Evolutionary conservation across 2,888 invertebrate genomes (phyloP).

Genomic region (Myopa testacea): DNA sequence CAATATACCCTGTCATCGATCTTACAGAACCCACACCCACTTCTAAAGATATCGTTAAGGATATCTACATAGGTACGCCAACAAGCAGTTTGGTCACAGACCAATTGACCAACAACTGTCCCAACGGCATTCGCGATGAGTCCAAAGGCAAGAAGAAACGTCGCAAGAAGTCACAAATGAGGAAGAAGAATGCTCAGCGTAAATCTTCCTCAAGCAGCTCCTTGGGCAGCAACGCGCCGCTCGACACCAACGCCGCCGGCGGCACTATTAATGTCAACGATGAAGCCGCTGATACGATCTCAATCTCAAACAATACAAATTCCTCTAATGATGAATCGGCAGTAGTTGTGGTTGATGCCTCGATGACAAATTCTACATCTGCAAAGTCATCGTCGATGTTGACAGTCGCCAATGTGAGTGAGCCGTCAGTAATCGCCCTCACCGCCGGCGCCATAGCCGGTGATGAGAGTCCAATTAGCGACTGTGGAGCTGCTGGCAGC

Average conservation of each 20-base stretch:
- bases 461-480: conserved; percentile 56
- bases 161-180: conserved; percentile 82
- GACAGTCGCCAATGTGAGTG: background rate
- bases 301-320: conserved; percentile 57
- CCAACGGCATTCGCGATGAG: conserved; percentile 56
- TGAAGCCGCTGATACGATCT: conserved; percentile 59
- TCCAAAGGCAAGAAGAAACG: conserved; percentile 81
- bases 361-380: conserved; percentile 23
- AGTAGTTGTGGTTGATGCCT: conserved; percentile 34
- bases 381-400: background rate
- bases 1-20: conserved; percentile 20
- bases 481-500: conserved; percentile 45
- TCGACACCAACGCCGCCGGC: conserved; percentile 51
- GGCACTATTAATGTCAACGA: conserved; percentile 47
- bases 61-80: background rate
- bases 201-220: conserved; percentile 73
- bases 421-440: background rate
- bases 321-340: conserved; percentile 63
- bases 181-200: conserved; percentile 81
- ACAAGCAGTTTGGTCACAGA: conserved; percentile 18
- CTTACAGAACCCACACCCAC: conserved; percentile 19
- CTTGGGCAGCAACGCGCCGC: conserved; percentile 59
- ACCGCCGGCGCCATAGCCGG: conserved; percentile 52
- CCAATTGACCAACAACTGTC: conserved; percentile 28
- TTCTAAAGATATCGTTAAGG: conserved; percentile 30